These are phyloP conservation scores for Cheilosia grossa DNA, from an alignment of 2,888 invertebrate genomes.

Conservation along the genomic window DNA sequence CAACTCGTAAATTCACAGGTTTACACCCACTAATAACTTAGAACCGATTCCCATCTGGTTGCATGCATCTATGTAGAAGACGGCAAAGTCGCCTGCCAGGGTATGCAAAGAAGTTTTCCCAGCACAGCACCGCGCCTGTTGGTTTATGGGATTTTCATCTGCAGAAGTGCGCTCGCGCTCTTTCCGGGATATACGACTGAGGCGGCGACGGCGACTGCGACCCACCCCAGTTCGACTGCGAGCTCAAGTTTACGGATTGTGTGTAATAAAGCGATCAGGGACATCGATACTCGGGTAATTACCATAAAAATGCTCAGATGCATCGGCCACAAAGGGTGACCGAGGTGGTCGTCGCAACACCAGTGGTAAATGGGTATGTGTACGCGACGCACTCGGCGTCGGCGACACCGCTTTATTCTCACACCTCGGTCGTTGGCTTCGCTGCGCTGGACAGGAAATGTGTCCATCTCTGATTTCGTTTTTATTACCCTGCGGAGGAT, in stretches of 20 bases:
- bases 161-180: constrained; percentile 11
- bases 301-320: constrained; percentile 73
- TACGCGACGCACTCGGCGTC: constrained; percentile 3
- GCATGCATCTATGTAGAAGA: constrained; percentile 65
- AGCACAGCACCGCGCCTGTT: constrained; percentile 8
- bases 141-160: constrained; percentile 36
- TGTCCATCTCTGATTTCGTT: constrained; percentile 71
- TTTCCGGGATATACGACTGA: constrained; percentile 42
- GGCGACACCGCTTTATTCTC: constrained; percentile 53
- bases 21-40: constrained; percentile 75
- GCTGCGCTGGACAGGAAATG: constrained; percentile 66
- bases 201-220: constrained; percentile 4
- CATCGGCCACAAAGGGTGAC: constrained; percentile 70
- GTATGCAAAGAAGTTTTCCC: constrained; percentile 63
- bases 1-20: constrained; percentile 73
- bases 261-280: constrained; percentile 74
- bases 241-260: constrained; percentile 64
- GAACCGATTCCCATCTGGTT: constrained; percentile 70
- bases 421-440: constrained; percentile 61
- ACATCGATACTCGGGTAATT: constrained; percentile 74
- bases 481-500: constrained; percentile 63
- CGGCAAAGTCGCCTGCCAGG: constrained; percentile 23
- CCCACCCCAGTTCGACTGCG: constrained; percentile 66
- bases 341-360: constrained; percentile 59
- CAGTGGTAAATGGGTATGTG: constrained; percentile 28